Conservation (phyloP, 53 echinoderm and acorn worm genomes). For the Luidia sarsii region DNA sequence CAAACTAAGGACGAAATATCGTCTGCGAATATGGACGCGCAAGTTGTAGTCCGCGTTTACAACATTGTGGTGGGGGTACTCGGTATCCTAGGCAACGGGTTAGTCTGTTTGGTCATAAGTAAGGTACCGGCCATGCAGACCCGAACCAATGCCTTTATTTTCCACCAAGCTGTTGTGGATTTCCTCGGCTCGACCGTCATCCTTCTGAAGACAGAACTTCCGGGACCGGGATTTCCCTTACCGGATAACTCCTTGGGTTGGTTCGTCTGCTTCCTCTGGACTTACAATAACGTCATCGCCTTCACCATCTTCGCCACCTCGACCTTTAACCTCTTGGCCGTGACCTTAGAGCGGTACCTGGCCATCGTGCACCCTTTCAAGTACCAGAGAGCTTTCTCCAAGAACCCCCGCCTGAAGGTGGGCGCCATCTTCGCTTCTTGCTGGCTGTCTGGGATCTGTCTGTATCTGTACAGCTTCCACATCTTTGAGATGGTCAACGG, state of each 20-base stretch:
- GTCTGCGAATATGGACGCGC: too few relatives aligned
- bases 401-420: slow-evolving; percentile 33
- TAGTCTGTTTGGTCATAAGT: too few relatives aligned
- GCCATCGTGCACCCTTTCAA: slow-evolving; percentile 73
- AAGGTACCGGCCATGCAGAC: too few relatives aligned
- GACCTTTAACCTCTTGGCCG: slow-evolving; percentile 74
- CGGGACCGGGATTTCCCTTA: slow-evolving; percentile 13
- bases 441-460: slow-evolving; percentile 63
- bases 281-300: slow-evolving; percentile 68
- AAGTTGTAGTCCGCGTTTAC: too few relatives aligned
- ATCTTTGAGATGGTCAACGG: slow-evolving; percentile 34
- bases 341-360: too few relatives aligned
- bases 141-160: too few relatives aligned
- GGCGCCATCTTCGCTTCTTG: slow-evolving; percentile 28
- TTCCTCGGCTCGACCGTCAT: slow-evolving; percentile 71
- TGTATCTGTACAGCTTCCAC: slow-evolving; percentile 48
- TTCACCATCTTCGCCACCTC: slow-evolving; percentile 74
- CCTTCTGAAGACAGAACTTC: slow-evolving; percentile 42
- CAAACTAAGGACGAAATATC: too few relatives aligned
- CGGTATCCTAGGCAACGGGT: too few relatives aligned
- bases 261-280: slow-evolving; percentile 81
- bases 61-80: too few relatives aligned
- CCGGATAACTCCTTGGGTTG: slow-evolving; percentile 37
- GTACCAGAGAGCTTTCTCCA: slow-evolving; percentile 68
- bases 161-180: too few relatives aligned